Evolutionary conservation across 2,797 vertebrate species (phyloP).

Genomic region (Falco columbarius): DNA sequence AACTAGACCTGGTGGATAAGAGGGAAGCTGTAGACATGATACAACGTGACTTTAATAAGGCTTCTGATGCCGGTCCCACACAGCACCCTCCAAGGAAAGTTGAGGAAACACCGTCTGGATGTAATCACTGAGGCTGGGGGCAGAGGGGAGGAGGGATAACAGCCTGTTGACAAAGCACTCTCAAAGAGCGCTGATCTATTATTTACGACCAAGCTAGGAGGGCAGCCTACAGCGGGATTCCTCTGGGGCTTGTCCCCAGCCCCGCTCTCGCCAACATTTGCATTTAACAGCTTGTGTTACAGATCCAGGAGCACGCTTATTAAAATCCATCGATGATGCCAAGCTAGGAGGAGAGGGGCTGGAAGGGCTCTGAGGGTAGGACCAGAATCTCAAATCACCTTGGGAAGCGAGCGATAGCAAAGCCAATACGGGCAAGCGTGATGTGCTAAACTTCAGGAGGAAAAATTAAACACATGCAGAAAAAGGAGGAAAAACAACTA

Average conservation of each 20-base stretch:
- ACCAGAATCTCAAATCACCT: background rate
- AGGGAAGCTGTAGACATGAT: constrained; percentile 59
- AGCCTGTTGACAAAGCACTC: constrained; percentile 60
- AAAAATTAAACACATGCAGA: rapidly evolving
- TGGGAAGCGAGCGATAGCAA: background rate
- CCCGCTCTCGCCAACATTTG: background rate
- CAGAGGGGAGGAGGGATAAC: constrained; percentile 61
- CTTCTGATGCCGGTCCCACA: constrained; percentile 2
- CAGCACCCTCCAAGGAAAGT: background rate
- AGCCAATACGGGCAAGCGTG: rapidly evolving
- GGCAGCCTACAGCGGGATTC: background rate
- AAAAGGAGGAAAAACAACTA: background rate
- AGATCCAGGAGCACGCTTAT: rapidly evolving
- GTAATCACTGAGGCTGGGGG: constrained; percentile 18
- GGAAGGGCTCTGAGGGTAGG: background rate
- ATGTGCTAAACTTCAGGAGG: background rate
- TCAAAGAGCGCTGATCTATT: constrained; percentile 59
- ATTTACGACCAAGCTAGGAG: constrained; percentile 36
- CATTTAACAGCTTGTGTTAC: background rate
- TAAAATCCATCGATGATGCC: background rate
- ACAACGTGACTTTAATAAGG: constrained; percentile 63
- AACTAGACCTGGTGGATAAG: constrained; percentile 57
- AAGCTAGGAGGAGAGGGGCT: background rate
- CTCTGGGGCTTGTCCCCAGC: background rate
- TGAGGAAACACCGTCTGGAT: background rate